These are phyloP conservation scores for Periophthalmodon schlosseri DNA, from an alignment of 2,113 vertebrate genomes.

Conservation along the genomic window DNA sequence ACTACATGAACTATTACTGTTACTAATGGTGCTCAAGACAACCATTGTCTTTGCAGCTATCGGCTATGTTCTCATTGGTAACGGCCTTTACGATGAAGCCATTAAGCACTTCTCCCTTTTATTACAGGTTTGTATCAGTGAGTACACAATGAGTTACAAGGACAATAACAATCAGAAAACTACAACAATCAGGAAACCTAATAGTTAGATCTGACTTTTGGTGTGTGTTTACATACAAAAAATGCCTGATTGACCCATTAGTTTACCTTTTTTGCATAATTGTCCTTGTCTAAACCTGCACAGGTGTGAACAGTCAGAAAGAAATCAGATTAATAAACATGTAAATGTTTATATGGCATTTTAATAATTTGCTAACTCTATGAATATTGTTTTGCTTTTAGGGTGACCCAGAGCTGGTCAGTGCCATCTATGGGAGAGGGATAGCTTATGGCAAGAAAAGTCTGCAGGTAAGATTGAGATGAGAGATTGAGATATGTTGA, in stretches of 20 bases:
- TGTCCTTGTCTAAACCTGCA: too few relatives aligned
- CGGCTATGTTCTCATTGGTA: conserved; percentile 93
- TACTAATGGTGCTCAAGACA: background rate
- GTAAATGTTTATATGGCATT: too few relatives aligned
- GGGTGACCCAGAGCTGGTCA: conserved; percentile 94
- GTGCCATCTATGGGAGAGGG: conserved; percentile 95
- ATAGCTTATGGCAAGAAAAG: conserved; percentile 98
- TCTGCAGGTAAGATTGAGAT: conserved; percentile 79
- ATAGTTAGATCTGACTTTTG: too few relatives aligned
- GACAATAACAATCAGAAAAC: too few relatives aligned
- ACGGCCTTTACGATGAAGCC: conserved; percentile 94
- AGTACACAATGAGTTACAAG: too few relatives aligned
- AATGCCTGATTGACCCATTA: too few relatives aligned
- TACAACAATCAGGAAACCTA: too few relatives aligned
- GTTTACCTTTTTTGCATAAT: too few relatives aligned
- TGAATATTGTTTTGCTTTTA: conserved; percentile 53
- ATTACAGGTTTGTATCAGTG: conserved; percentile 85
- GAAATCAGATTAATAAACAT: too few relatives aligned
- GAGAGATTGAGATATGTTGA: background rate
- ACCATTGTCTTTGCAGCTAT: conserved; percentile 80
- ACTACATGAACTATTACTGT: background rate
- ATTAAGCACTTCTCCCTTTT: conserved; percentile 94
- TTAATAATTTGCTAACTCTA: too few relatives aligned
- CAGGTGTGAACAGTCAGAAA: too few relatives aligned
- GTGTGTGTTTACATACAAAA: too few relatives aligned